Evolutionary conservation across 2,888 invertebrate genomes (phyloP), one percentile per base, ranked within the genome.

Genomic region (Hypselothyrea guttata): DNA sequence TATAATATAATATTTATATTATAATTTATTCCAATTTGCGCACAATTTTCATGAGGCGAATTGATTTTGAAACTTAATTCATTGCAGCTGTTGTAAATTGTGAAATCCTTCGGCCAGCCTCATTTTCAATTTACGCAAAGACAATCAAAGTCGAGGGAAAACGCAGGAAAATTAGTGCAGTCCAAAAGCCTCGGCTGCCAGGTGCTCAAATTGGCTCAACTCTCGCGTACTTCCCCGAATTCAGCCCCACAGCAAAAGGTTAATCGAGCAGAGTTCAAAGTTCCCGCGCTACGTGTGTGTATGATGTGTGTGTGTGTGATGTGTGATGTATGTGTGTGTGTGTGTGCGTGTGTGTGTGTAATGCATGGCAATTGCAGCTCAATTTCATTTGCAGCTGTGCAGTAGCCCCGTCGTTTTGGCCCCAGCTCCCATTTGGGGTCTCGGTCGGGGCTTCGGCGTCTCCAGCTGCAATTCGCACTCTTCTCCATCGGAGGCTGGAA

Each of bases 261-360:
- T 81, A 85, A 65, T 63, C 78, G 82, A 85, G 78, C 87, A 87
- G 75, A 87, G 88, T 87, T 88, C 88, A n/a, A n/a, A n/a, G 86
- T 68, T 83, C 85, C 78, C 86, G 65, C 71, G 69, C 74, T 71
- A 87, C 88, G 88, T 88, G 87, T 75, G 74, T 48, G 54, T 3
- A 30, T 11, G n/a, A 30, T 3, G 28, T 11, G n/a, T 27, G 30
- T 30, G 37, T 30, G 12, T 31, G 9, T 15, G 18, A n/a, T n/a
- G n/a, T 34, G 42, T 13, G n/a, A 28, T 8, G 13, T 33, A 12
- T 31, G 30, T 30, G 37, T 30, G 12, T 35, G 11, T 15, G 18
- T 46, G 30, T 35, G 30, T 12, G 28, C 47, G 42, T 28, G 47
- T 47, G 18, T 16, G 13, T 13, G 22, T 34, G 16, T n/a, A n/a